Conservation (phyloP, 2,888 invertebrate genomes). For the Cheilosia grossa region DNA sequence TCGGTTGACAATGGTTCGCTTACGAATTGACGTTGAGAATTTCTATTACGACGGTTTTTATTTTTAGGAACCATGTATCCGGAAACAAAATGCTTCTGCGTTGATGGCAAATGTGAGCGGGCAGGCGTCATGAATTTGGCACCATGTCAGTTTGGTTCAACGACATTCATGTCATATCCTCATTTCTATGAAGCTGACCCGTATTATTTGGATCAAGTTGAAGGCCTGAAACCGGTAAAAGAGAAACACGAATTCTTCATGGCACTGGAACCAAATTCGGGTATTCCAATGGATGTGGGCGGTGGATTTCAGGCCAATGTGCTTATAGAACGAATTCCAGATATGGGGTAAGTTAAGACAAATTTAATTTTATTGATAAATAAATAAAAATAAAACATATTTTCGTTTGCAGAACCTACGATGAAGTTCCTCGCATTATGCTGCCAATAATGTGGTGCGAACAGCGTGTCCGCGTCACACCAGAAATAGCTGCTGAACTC, state of each 20-base stretch:
- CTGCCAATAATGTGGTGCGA: constrained; percentile 92
- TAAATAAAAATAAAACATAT: neutral
- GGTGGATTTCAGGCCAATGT: constrained; percentile 92
- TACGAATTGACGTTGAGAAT: neutral
- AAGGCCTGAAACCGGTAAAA: constrained; percentile 88
- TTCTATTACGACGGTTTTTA: constrained; percentile 77
- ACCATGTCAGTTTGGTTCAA: constrained; percentile 89
- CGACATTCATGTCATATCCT: constrained; percentile 91
- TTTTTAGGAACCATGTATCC: constrained; percentile 85
- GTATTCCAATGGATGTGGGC: constrained; percentile 90
- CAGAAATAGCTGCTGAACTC: constrained; percentile 85
- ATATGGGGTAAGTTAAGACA: constrained; percentile 85
- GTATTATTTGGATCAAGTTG: constrained; percentile 86
- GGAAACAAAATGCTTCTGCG: constrained; percentile 89
- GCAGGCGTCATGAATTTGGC: constrained; percentile 89
- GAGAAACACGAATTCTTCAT: constrained; percentile 90
- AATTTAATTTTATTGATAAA: too few relatives aligned
- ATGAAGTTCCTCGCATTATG: constrained; percentile 86
- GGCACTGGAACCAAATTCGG: constrained; percentile 89
- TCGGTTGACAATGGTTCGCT: constrained; percentile 88
- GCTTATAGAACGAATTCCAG: constrained; percentile 86
- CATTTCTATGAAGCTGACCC: constrained; percentile 92
- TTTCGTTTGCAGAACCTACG: constrained; percentile 84
- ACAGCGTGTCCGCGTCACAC: constrained; percentile 86
- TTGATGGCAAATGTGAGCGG: constrained; percentile 87